Evolutionary conservation across 2,888 invertebrate genomes (phyloP).

Genomic region (Ptilodon capucinus): DNA sequence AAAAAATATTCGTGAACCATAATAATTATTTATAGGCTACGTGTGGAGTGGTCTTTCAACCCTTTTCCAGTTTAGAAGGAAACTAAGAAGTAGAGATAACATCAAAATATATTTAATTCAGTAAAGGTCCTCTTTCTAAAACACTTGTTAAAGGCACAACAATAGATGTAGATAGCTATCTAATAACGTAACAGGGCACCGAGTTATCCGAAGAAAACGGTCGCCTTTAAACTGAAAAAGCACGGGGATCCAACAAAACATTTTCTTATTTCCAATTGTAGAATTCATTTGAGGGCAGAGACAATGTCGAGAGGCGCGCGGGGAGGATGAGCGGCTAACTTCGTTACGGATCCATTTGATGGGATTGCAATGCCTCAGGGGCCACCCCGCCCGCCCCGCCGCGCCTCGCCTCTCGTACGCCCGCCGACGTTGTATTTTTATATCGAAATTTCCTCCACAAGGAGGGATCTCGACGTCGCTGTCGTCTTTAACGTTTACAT

Average conservation of each 20-base stretch:
- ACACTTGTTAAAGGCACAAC: conserved; percentile 42
- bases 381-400: conserved; percentile 56
- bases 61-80: too few relatives aligned
- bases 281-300: conserved; percentile 83
- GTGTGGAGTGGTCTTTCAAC: too few relatives aligned
- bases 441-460: conserved; percentile 80
- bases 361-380: conserved; percentile 85
- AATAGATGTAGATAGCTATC: conserved; percentile 43
- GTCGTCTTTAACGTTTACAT: conserved; percentile 83
- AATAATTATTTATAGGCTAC: too few relatives aligned
- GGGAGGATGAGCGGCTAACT: conserved; percentile 85
- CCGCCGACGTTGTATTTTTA: conserved; percentile 77
- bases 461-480: conserved; percentile 68
- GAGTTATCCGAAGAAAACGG: conserved; percentile 72
- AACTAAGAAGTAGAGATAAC: conserved; percentile 40
- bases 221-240: conserved; percentile 80
- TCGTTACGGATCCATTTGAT: conserved; percentile 91
- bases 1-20: too few relatives aligned
- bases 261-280: conserved; percentile 83
- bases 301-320: conserved; percentile 81
- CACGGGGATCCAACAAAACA: conserved; percentile 80
- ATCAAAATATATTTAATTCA: conserved; percentile 41
- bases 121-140: conserved; percentile 49
- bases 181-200: conserved; percentile 49
- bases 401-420: conserved; percentile 44